phyloP scores from a whole-genome alignment of 2,888 invertebrate genomes.

The Cataglyphis altisquamis region DNA sequence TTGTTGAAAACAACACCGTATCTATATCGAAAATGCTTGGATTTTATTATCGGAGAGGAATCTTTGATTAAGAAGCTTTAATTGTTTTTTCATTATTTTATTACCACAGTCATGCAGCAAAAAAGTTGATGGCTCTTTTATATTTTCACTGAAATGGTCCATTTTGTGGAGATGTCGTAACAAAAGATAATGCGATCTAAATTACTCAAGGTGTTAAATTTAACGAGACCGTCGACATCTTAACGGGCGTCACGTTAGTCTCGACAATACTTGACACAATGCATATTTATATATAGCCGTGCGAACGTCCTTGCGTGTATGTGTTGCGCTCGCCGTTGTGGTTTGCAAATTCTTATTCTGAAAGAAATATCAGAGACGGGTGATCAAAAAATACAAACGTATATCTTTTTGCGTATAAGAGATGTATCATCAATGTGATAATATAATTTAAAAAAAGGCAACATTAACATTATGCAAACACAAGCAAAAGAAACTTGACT shows the following conservation, averaged over 20 bases:
- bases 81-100: not conserved
- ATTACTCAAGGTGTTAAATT: not conserved
- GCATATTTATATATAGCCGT: slow-evolving; percentile 38
- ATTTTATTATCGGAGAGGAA: not conserved
- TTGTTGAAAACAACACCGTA: not conserved
- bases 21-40: not conserved
- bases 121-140: not conserved
- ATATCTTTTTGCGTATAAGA: not conserved
- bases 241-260: slow-evolving; percentile 16
- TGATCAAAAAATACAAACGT: not conserved
- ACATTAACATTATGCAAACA: not conserved
- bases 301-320: slow-evolving; percentile 1
- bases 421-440: not conserved
- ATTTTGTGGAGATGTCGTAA: not conserved
- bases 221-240: not conserved
- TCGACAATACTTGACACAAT: slow-evolving; percentile 34
- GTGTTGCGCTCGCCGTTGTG: not conserved
- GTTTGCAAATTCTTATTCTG: not conserved
- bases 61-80: not conserved
- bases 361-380: not conserved
- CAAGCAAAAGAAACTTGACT: not conserved
- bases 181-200: not conserved
- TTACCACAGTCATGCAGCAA: not conserved
- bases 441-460: not conserved
- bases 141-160: not conserved